Evolutionary conservation across 2,888 invertebrate species (phyloP).

Genomic region (Drosophila gaucha): DNA sequence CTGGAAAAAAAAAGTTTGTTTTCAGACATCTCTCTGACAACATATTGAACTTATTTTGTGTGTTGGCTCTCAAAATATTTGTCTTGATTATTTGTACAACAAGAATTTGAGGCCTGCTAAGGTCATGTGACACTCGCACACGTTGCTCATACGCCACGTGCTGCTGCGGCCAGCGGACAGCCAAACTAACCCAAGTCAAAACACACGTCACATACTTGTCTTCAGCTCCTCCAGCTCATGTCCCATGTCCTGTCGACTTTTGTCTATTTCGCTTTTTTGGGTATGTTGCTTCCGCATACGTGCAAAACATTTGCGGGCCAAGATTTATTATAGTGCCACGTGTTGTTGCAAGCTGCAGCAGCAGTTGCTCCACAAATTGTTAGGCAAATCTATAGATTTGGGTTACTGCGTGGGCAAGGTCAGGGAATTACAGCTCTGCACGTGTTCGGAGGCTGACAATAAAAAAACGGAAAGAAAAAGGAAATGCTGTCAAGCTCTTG

Average conservation of each 20-base stretch:
- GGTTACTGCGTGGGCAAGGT: constrained; percentile 42
- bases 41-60: constrained; percentile 44
- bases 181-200: constrained; percentile 39
- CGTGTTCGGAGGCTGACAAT: not conserved
- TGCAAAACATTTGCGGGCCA: constrained; percentile 58
- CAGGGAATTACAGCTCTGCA: constrained; percentile 20
- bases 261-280: constrained; percentile 28
- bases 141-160: constrained; percentile 51
- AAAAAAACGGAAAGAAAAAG: not conserved
- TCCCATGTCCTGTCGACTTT: constrained; percentile 29
- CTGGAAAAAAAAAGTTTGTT: constrained; percentile 8
- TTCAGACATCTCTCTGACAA: constrained; percentile 17
- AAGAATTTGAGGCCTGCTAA: constrained; percentile 32
- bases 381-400: constrained; percentile 37
- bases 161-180: constrained; percentile 28
- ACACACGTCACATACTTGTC: constrained; percentile 15
- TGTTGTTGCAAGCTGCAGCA: constrained; percentile 55
- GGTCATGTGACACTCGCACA: constrained; percentile 50
- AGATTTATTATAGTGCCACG: constrained; percentile 66
- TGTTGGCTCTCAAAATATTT: constrained; percentile 42
- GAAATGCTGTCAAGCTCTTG: constrained; percentile 3
- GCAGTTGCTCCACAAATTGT: constrained; percentile 13
- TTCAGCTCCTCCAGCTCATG: not conserved
- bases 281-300: constrained; percentile 51
- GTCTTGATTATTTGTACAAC: constrained; percentile 20